Percentiles rank a stretch among this genome's conserved stretches.
These are phyloP conservation scores for Cyanoramphus novaezelandiae DNA, from an alignment of 2,113 vertebrate species.

Conservation along the genomic window DNA sequence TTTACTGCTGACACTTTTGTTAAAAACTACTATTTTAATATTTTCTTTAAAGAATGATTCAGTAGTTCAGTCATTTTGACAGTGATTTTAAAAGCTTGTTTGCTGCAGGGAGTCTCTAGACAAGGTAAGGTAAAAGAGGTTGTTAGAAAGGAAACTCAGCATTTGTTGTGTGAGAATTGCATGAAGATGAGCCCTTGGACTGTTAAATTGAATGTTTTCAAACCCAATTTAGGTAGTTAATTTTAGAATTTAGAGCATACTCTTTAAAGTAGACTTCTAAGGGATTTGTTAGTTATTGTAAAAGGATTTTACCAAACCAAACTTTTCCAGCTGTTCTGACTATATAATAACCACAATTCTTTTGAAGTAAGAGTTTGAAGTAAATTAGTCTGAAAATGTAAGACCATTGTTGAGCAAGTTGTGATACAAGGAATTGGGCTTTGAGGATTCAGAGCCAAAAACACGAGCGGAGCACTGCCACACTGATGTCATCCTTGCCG, in stretches of 20 bases:
- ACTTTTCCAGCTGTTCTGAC: background rate
- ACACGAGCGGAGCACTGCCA: background rate
- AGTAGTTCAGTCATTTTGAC: background rate
- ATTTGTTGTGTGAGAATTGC: background rate
- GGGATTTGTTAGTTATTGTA: background rate
- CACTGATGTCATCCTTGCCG: background rate
- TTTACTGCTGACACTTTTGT: background rate
- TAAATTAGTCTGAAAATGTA: background rate
- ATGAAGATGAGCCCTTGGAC: background rate
- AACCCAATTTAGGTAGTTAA: background rate
- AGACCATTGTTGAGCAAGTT: background rate
- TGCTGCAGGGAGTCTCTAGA: background rate
- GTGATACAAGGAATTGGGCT: background rate
- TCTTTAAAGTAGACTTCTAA: background rate
- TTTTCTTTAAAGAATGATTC: background rate
- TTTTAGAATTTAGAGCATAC: background rate
- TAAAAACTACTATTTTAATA: background rate
- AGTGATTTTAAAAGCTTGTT: background rate
- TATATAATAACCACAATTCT: background rate
- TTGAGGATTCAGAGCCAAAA: background rate
- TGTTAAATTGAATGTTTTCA: background rate
- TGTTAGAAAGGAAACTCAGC: background rate
- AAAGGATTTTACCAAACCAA: background rate
- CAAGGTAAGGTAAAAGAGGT: background rate
- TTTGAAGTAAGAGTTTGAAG: background rate